Percentiles rank a stretch among this genome's conserved stretches.
Evolutionary conservation across 2,888 invertebrate species (phyloP).

Genomic region (Ashinkailepas kermadecensis): DNA sequence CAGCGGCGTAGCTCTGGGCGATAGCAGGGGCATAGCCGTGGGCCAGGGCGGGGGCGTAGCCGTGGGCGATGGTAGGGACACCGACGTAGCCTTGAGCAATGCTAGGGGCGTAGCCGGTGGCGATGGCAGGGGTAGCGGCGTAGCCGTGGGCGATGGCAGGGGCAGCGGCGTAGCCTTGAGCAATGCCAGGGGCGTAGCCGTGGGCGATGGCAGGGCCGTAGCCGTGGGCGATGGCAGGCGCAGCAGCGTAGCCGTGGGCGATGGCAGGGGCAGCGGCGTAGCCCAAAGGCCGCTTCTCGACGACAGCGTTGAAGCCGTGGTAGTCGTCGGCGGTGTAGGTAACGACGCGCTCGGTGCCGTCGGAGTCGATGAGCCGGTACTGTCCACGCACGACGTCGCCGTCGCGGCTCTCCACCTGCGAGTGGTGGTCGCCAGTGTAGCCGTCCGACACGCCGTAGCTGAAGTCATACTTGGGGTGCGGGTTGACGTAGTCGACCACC

Average conservation of each 20-base stretch:
- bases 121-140: too few species aligned
- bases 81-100: too few species aligned
- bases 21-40: not conserved
- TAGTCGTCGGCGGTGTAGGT: constrained; percentile 30
- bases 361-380: constrained; percentile 24
- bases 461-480: constrained; percentile 24
- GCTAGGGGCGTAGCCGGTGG: too few species aligned
- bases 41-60: not conserved
- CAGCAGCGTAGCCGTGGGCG: not conserved
- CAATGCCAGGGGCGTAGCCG: too few species aligned
- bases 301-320: constrained; percentile 34
- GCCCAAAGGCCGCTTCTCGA: constrained; percentile 33
- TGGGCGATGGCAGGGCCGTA: too few species aligned
- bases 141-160: too few species aligned
- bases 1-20: not conserved
- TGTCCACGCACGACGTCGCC: constrained; percentile 24
- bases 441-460: constrained; percentile 25
- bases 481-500: constrained; percentile 15
- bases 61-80: not conserved
- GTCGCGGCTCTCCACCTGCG: constrained; percentile 24
- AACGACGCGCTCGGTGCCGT: constrained; percentile 28
- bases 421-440: constrained; percentile 25
- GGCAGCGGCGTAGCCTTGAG: too few species aligned
- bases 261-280: constrained; percentile 30
- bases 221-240: too few species aligned